Percentiles rank a stretch among this genome's conserved stretches.
These are phyloP conservation scores for Limnodromus scolopaceus DNA, from an alignment of 2,797 vertebrate genomes.

Conservation along the genomic window DNA sequence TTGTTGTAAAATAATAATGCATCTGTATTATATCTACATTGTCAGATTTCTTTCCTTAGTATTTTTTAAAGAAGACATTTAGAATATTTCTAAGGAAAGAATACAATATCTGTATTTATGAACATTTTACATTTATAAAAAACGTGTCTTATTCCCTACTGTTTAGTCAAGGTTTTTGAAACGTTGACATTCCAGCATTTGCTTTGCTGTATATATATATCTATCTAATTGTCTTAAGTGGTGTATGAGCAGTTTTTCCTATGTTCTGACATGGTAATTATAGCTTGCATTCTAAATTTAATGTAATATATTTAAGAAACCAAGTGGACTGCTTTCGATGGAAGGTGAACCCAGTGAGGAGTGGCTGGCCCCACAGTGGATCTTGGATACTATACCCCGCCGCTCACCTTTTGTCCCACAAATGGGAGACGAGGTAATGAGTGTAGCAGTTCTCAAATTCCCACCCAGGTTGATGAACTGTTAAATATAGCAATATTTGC, in stretches of 20 bases:
- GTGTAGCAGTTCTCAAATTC: background rate
- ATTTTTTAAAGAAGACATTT: background rate
- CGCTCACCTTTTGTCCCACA: slow-evolving; percentile 97
- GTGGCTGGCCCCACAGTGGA: slow-evolving; percentile 94
- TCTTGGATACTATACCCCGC: slow-evolving; percentile 91
- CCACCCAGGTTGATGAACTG: fast-evolving
- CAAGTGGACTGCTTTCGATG: slow-evolving; percentile 84
- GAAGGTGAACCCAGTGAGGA: slow-evolving; percentile 89
- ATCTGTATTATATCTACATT: background rate
- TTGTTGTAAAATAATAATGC: background rate
- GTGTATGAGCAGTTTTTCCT: fast-evolving
- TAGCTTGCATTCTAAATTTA: background rate
- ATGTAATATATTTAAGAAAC: slow-evolving; percentile 79
- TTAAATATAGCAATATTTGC: background rate
- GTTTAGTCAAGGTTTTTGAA: background rate
- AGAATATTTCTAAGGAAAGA: background rate
- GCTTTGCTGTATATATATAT: background rate
- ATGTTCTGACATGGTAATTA: background rate
- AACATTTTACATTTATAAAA: background rate
- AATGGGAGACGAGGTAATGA: slow-evolving; percentile 95
- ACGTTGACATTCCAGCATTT: background rate
- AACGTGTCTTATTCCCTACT: background rate
- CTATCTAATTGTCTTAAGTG: background rate
- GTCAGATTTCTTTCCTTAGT: background rate
- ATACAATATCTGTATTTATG: background rate